These are phyloP conservation scores for Rhabdophis nuchalis DNA, from an alignment of 2,797 vertebrate genomes.

Conservation along the genomic window DNA sequence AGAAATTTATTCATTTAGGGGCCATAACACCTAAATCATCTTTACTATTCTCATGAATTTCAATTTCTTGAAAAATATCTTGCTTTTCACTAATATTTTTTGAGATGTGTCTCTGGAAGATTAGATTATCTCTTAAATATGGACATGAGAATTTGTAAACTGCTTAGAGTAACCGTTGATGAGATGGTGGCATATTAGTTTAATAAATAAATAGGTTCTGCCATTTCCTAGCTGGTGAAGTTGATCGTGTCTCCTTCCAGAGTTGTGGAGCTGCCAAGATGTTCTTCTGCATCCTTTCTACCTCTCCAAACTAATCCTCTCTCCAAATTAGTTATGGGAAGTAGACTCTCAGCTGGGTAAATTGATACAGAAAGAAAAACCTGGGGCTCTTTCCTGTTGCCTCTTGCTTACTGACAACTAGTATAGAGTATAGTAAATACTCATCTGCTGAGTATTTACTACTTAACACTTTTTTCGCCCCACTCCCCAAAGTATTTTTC, in stretches of 20 bases:
- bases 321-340: neutral
- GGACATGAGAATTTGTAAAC: neutral
- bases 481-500: neutral
- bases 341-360: neutral
- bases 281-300: neutral
- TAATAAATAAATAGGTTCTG: neutral
- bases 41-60: neutral
- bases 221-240: neutral
- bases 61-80: conserved; percentile 4
- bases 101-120: neutral
- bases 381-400: neutral
- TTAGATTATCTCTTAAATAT: neutral
- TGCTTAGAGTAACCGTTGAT: neutral
- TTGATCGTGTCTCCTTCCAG: neutral
- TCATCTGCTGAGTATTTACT: neutral
- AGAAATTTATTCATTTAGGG: neutral
- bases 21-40: neutral
- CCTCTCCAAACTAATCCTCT: neutral
- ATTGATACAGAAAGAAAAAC: neutral
- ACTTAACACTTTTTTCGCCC: neutral
- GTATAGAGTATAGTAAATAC: neutral
- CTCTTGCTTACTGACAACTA: neutral
- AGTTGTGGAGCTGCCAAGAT: neutral
- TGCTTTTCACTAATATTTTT: neutral
- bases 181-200: neutral